These are phyloP conservation scores for Nansenia antarctica DNA, from an alignment of 2,113 vertebrate genomes.

Conservation along the genomic window DNA sequence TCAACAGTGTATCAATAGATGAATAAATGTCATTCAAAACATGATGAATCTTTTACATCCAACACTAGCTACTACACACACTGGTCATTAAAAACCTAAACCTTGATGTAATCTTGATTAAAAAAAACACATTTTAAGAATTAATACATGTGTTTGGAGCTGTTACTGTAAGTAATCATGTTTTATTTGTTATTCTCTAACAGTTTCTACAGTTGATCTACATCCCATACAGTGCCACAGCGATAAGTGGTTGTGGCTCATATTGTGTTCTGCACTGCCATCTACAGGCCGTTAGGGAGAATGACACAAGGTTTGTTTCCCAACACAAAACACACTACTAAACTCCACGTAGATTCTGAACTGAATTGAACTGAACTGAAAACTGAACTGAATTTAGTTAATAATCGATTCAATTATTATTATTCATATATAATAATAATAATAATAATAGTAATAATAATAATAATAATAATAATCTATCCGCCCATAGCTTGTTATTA, in stretches of 20 bases:
- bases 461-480: no score
- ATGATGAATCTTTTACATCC: not conserved
- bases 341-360: not conserved
- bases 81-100: not conserved
- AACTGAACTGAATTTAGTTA: not conserved
- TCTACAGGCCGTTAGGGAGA: not conserved
- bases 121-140: not conserved
- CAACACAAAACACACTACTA: no score
- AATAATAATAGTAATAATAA: no score
- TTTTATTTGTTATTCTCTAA: not conserved
- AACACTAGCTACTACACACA: not conserved
- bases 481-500: no score
- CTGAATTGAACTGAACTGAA: not conserved
- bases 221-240: no score
- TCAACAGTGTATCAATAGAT: no score
- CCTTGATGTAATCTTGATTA: not conserved
- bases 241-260: not conserved
- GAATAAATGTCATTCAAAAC: not conserved
- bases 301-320: no score
- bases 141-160: not conserved
- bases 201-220: no score
- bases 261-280: slow-evolving; percentile 10
- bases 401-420: not conserved
- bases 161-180: not conserved
- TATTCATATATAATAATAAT: no score